Evolutionary conservation across 2,888 invertebrate genomes (phyloP).

Genomic region (Monopis laevigella): DNA sequence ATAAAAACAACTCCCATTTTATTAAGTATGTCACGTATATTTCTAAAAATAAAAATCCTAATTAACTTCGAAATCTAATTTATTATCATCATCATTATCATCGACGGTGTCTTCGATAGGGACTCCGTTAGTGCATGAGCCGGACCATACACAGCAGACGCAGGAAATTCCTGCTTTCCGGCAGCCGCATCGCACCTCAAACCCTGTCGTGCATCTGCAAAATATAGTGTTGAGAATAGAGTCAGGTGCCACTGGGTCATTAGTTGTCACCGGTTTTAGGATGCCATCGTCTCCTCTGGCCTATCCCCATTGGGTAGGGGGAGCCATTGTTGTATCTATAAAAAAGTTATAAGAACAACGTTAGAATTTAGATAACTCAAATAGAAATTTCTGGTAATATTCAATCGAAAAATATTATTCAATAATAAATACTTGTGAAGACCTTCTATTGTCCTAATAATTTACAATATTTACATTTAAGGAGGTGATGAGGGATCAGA

Average conservation of each 20-base stretch:
- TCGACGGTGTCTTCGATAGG: constrained; percentile 13
- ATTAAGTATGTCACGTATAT: neutral
- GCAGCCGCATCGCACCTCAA: constrained; percentile 19
- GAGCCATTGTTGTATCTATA: constrained; percentile 5
- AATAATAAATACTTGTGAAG: neutral
- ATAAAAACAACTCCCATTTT: too few species aligned
- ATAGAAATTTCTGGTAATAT: neutral
- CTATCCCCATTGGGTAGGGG: constrained; percentile 10
- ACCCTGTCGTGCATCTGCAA: constrained; percentile 18
- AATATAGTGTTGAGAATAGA: constrained; percentile 18
- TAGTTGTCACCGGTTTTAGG: constrained; percentile 11
- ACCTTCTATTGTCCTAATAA: too few species aligned
- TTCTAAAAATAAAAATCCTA: neutral
- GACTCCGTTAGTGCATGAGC: constrained; percentile 12
- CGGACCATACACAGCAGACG: constrained; percentile 14
- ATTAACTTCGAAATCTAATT: constrained; percentile 13
- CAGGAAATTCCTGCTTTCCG: constrained; percentile 18
- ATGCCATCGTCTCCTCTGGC: constrained; percentile 14
- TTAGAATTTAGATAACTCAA: neutral
- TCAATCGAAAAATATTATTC: neutral
- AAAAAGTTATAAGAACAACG: neutral
- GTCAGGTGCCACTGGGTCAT: constrained; percentile 16
- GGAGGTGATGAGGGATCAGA: too few species aligned
- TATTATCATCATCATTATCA: constrained; percentile 13
- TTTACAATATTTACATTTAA: too few species aligned